Conservation (phyloP, 2,888 invertebrate genomes). For the Heliconius erato region DNA sequence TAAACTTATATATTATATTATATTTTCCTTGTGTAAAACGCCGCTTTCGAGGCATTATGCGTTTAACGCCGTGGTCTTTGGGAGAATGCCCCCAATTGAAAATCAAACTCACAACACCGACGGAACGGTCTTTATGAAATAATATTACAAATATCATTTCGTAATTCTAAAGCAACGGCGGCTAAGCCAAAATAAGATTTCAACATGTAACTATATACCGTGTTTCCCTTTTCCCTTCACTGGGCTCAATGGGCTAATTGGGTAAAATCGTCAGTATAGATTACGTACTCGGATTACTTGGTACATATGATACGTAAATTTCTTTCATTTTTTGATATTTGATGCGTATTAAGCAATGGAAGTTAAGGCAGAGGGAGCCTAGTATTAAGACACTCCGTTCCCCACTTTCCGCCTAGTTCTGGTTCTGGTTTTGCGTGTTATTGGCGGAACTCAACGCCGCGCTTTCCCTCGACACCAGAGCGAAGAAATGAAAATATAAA, state of each 20-base stretch:
- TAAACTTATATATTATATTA: background rate
- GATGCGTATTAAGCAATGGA: background rate
- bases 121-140: too few relatives aligned
- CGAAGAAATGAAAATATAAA: too few relatives aligned
- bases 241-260: background rate
- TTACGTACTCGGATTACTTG: background rate
- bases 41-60: background rate
- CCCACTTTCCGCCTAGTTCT: too few relatives aligned
- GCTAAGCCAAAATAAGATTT: background rate
- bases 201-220: constrained; percentile 17
- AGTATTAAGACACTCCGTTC: too few relatives aligned
- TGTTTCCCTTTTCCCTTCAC: constrained; percentile 16
- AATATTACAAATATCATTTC: too few relatives aligned
- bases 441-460: too few relatives aligned
- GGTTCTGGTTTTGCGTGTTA: too few relatives aligned
- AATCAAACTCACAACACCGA: background rate
- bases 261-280: constrained; percentile 2
- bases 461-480: too few relatives aligned
- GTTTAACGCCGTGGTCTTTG: background rate
- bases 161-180: background rate
- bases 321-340: constrained; percentile 5
- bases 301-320: background rate
- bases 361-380: too few relatives aligned
- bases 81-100: background rate
- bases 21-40: background rate